Base-by-base conservation (phyloP, 2,113 vertebrate species). In the Mesoclemmys tuberculata region DNA sequence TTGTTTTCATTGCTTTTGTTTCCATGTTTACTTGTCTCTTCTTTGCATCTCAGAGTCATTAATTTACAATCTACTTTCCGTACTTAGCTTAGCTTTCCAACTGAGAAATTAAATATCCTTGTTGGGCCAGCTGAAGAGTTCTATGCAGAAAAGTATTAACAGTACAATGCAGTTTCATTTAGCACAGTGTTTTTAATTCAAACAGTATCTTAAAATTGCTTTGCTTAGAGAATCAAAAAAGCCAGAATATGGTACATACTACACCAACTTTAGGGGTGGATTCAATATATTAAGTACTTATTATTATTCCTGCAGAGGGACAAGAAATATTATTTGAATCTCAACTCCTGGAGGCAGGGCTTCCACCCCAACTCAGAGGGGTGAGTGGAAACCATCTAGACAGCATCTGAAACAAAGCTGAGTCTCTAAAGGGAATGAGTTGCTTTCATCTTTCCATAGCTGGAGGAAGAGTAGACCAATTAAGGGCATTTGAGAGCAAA, bases 21-120 rank as follows among this genome's bases (percentile, higher is more conserved):
- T 87, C 91, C 74, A 81, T 35, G 41, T 89, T 94, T 78, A 82
- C 55, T 80, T 44, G 3, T 7, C 9, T 90, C 95, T 88, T 49
- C 85, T 44, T 80, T 56, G 51, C 88, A 80, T 46, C 26, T 89
- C 68, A 89, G 71, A 4, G 85, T 93, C 95, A 80, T 92, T 95
- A 94, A 95, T 85, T 91, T 54, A 92, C 54, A 92, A 94, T 8
- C 2, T 16, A 68, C 46, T 92, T 89, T 90, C 78, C 77, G 84
- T 90, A 74, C 55, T 41, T 90, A 84, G 80, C 55, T 41, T 90
- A 84, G 80, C 91, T 96, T 96, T 94, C 94, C 93, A 96, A 93
- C 29, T 3, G 56, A 94, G 91, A 96, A 95, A 77, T 93, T 87
- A 93, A 93, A 96, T 5, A 0, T n/a, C 61, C 18, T 68, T 38